Conservation (phyloP, 92 coral and sea anemone genomes). For the Anthopleura xanthogrammica region DNA sequence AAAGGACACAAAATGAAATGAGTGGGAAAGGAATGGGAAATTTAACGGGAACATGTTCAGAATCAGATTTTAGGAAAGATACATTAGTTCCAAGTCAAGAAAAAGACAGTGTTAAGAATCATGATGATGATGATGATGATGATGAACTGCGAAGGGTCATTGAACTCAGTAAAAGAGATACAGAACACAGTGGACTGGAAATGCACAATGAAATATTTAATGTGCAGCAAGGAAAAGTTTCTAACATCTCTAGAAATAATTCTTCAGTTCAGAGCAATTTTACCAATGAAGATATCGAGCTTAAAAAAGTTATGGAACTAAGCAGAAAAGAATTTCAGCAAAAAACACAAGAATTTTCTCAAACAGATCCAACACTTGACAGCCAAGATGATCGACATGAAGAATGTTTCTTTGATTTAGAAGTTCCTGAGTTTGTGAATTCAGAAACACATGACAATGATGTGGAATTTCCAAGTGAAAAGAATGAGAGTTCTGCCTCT, state of each 20-base stretch:
- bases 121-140: not conserved
- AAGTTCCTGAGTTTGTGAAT: constrained; percentile 19
- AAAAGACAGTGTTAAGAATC: not conserved
- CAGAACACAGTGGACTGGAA: not conserved
- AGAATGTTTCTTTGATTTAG: constrained; percentile 13
- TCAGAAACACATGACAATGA: not conserved
- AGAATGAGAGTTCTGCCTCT: not conserved
- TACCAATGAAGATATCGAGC: not conserved
- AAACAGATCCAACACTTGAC: not conserved
- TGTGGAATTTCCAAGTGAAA: not conserved
- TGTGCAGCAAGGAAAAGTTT: not conserved
- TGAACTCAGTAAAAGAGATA: not conserved
- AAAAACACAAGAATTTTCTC: not conserved
- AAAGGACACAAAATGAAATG: not conserved
- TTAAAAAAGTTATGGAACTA: constrained; percentile 9
- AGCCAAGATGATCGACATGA: not conserved
- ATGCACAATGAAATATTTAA: not conserved
- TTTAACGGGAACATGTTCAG: not conserved
- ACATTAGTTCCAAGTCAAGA: not conserved
- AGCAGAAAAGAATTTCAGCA: not conserved
- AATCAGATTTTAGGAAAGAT: not conserved
- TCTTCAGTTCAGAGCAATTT: not conserved
- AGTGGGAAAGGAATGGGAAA: not conserved
- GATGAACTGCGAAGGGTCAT: not conserved
- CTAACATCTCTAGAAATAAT: not conserved